Base-by-base conservation (phyloP, 2,113 vertebrate species). In the Prunella himalayana region DNA sequence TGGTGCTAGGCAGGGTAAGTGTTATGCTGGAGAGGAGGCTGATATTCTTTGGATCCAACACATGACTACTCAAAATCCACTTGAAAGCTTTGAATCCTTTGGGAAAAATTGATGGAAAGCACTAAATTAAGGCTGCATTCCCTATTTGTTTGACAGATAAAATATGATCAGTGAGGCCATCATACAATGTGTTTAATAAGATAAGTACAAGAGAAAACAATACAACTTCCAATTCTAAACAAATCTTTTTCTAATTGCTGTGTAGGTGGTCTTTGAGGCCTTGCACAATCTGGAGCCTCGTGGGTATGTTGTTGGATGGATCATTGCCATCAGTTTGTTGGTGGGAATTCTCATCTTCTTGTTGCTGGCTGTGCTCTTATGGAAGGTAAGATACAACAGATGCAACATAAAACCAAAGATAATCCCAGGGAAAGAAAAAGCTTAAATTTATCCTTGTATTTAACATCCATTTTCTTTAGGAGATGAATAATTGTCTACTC, bases 341-440 rank as follows among this genome's bases (percentile, higher is more conserved):
- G 99, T 99, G 96, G 99, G 99, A 90, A 99, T 99, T 98, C 99
- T 99, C 96, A 99, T 99, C 98, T 99, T 99, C 97, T 97, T 99
- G 87, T 97, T 99, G 87, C 97, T 99, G 92, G 99, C 99, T 44
- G 99, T 99, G 93, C 97, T 99, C 51, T 98, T 99, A 81, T 99
- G 99, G 99, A 99, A 99, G 99, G 99, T 99, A 99, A 98, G 95
- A 19, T 90, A n/a, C n/a, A 88, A 90, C 75, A 86, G 71, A 95
- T 86, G 63, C 80, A 83, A 59, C 19, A 49, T 23, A 86, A 92
- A 86, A 60, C 17, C 30, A 63, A 73, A 35, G 37, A 41, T 94
- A 54, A 33, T 69, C 56, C 41, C 11, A 42, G 31, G n/a, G 23
- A 5, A 73, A 63, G 85, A 82, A 87, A 82, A 80, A 50, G 3